Base-by-base conservation (phyloP, 2,113 vertebrate genomes). In the Otus sunia region DNA sequence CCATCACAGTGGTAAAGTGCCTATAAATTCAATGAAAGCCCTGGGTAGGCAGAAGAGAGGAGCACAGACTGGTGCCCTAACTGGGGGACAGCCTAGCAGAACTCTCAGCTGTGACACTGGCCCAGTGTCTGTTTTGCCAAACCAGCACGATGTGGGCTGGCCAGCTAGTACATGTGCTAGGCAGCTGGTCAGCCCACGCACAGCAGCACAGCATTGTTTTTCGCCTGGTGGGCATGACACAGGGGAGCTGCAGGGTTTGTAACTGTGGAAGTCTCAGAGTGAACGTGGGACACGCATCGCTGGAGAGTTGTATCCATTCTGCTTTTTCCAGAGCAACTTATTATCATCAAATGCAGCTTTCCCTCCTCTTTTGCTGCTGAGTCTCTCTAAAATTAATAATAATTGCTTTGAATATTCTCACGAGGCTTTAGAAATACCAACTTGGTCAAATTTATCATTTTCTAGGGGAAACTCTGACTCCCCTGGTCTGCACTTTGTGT, bases 1-100 rank as follows among this genome's bases (percentile, higher is more conserved):
- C 27, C 37, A 18, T 1, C 4, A 39, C 2, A 1, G 3, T 5
- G 32, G 21, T 10, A 66, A n/a, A 37, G 8, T 56, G 19, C 34
- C 50, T 47, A 2, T 25, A 64, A 74, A 52, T 20, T 50, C 69
- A 52, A 7, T 34, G 37, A 43, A 37, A 20, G 5, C 26, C 39
- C 39, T 19, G 59, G 29, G 45, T 13, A 50, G 60, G 37, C 52
- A 79, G 79, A 62, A 86, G 45, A 10, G 3, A 77, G 32, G 25
- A 90, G 60, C 39, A 71, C 26, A 39, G 74, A 9, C 22, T 30
- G 14, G 43, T 75, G 25, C 32, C 49, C 37, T 63, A 29, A 12
- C n/a, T 17, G 4, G 39, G 67, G 36, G 60, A 26, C 15, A 76
- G 49, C 63, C 37, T 1, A 1, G 47, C 79, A 79, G 72, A 74